Base-by-base conservation (phyloP, 2,888 invertebrate genomes). In the Drosophila histrio region DNA sequence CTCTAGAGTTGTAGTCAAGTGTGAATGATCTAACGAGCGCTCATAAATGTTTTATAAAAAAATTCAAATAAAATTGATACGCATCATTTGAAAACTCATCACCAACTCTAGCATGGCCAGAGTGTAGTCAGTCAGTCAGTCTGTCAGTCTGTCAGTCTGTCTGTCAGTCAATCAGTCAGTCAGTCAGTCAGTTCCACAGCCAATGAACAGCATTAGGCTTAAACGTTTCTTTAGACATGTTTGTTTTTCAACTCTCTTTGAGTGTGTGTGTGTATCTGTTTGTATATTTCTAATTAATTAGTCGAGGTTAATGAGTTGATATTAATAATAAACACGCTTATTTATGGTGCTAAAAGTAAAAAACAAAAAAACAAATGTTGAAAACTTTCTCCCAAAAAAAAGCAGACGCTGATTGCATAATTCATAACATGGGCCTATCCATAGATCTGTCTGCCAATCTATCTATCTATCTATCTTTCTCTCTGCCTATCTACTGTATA, bases 321-420 rank as follows among this genome's bases (percentile, higher is more conserved):
- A 85, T 85, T 79, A 85, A 87, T 80, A 87, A 87, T 87, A 82
- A 71, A 84, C 78, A 72, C 59, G 77, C 61, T 81, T 84, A 79
- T 84, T 87, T 84, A 87, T 87, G 82, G 73, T 81, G 81, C 77
- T 81, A 79, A 69, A 49, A 49, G 15, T 49, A 32, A 47, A 38
- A 36, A 26, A n/a, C 6, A 4, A 77, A 70, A 70, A 64, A 76
- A 28, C 43, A 49, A 64, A 38, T 24, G 43, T 32, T 38, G 24
- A 41, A 67, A 74, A 84, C 87, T 83, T 87, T 83, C 83, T 67
- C 87, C 47, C n/a, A 26, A 11, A 17, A 11, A 24, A 17, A 6
- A 24, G 0, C 8, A 38, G 26, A n/a, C 6, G 19, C 36, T 32
- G 63, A 58, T 82, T 79, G 66, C 80, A 75, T 77, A 82, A 83